Conservation (phyloP, 1,140 invertebrate species). For the Druon quercuslanigerum region DNA sequence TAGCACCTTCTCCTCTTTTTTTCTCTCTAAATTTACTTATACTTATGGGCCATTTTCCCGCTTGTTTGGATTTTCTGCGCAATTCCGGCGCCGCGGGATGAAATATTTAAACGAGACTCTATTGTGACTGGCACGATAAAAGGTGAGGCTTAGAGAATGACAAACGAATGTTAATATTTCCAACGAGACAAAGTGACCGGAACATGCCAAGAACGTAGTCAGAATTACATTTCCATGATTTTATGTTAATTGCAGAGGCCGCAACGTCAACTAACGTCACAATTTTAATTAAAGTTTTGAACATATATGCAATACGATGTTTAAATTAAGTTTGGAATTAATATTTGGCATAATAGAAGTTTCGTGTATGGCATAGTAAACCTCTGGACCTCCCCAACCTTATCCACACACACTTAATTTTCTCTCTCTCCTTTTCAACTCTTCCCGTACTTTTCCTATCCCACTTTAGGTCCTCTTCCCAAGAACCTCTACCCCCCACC, state of each 20-base stretch:
- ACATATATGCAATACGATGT: no score
- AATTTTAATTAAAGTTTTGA: not conserved
- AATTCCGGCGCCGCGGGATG: not conserved
- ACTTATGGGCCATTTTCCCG: not conserved
- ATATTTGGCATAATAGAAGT: no score
- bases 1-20: not conserved
- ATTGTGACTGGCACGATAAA: not conserved
- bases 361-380: no score
- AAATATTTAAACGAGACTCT: constrained; percentile 14
- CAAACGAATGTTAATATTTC: not conserved
- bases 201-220: not conserved
- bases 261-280: not conserved
- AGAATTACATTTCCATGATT: constrained; percentile 4
- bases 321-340: no score
- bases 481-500: no score
- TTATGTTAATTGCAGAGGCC: not conserved
- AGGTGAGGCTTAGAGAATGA: not conserved
- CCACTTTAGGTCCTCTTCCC: no score
- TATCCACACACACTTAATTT: no score
- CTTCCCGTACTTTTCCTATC: no score
- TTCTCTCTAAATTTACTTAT: constrained; percentile 3
- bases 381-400: no score
- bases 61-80: not conserved
- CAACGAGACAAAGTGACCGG: not conserved
- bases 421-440: no score